Evolutionary conservation across 2,888 invertebrate genomes (phyloP), one percentile per base, ranked within the genome.

Genomic region (Acanthacorydalis orientalis): DNA sequence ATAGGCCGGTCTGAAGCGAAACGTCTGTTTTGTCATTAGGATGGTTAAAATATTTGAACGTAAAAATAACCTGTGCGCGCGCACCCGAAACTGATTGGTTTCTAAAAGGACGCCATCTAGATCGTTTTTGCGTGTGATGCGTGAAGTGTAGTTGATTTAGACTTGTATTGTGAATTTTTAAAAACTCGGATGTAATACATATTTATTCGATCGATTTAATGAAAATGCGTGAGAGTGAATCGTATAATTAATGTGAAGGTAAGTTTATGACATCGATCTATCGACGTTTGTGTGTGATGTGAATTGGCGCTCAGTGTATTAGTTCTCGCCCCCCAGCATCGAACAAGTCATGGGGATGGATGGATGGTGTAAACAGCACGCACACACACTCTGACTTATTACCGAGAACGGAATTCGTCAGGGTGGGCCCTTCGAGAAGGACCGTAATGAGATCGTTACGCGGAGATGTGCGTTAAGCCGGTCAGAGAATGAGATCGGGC

Each of bases 81-180:
- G 46, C 46, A 31, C 23, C 31, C n/a, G 37, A 37, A 37, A 37
- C n/a, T 14, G 37, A 37, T 37, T 37, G 37, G 37, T 46, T 15
- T 12, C 12, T 34, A 39, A 39, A 46, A 34, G 14, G 46, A 46
- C 46, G 46, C 46, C 46, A 46, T 46, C 46, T 34, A 37, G 23
- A 34, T 39, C 33, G 46, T 46, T 39, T 46, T 39, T 46, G 38
- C 34, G 34, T 46, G 39, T 46, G 46, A 23, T 34, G 38, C 14
- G 46, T 46, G 38, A 31, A 12, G 37, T 31, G 15, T 39, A 37
- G 7, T 6, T n/a, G 7, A 12, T 14, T 37, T 37, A 9, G 14
- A 6, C n/a, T 12, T 12, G 14, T 37, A 37, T 37, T 37, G 37
- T 37, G 14, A 37, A 37, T 37, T 37, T 37, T 14, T 12, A 37